Evolutionary conservation across 2,797 vertebrate genomes (phyloP), one percentile per base, ranked within the genome.

Genomic region (Cirrhinus molitorella): DNA sequence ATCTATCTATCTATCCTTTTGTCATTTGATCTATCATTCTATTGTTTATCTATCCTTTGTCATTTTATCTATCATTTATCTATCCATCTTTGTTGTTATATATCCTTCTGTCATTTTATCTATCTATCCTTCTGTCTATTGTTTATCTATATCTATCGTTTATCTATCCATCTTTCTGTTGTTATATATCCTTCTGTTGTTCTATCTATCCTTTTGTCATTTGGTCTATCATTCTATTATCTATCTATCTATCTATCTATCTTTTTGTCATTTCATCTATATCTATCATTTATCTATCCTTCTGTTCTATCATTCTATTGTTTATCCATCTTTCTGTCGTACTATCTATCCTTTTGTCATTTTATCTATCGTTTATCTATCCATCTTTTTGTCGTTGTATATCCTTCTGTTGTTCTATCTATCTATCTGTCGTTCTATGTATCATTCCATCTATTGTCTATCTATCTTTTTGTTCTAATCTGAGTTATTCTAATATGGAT

Each of bases 241-340:
- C 21, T 0, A 12, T 57, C n/a, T n/a, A 55, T 55, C 53, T n/a
- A 55, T 53, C 51, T 8, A 53, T 57, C 53, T 55, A 55, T 61
- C 25, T 0, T 1, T 55, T 2, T 55, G 3, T 57, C 0, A 2
- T 5, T 59, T n/a, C n/a, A n/a, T n/a, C n/a, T n/a, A n/a, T 0
- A 23, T 23, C 55, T 11, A 57, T 57, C 53, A 1, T 25, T 4
- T 34, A 34, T 34, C 31, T 34, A 34, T 61, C 57, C 0, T 14
- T 61, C 23, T 0, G 14, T 37, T 16, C 17, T 55, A 55, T 61
- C 25, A 0, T 0, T 57, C 3, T 57, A 5, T 57, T 0, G 2
- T 2, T 61, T 34, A 34, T 34, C 31, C 4, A 34, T 34, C 31
- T 34, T 2, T 34, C 37, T 40, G 6, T 40, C 12, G 2, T 25